These are phyloP conservation scores for Astreopora myriophthalma DNA, from an alignment of 64 coral and sea anemone species.

Conservation along the genomic window DNA sequence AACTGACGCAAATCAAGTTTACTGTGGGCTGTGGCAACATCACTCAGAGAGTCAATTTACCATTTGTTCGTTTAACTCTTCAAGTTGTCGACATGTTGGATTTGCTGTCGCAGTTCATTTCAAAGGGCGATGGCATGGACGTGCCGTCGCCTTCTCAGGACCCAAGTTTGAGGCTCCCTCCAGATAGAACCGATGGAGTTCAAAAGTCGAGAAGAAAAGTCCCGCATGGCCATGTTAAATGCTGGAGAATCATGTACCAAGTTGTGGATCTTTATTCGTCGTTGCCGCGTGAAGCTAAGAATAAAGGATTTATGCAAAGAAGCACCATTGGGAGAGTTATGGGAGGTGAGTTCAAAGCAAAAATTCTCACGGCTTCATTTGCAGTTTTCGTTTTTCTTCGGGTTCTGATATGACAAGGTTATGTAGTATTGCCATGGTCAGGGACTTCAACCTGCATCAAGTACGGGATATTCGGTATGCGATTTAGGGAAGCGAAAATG, in stretches of 20 bases:
- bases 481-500: too few relatives aligned
- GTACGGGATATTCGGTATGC: too few relatives aligned
- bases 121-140: not conserved
- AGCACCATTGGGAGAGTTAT: slow-evolving; percentile 29
- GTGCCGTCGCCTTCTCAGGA: not conserved
- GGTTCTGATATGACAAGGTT: not conserved
- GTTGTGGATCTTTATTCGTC: slow-evolving; percentile 94
- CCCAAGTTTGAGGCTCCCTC: not conserved
- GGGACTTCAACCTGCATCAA: too few relatives aligned
- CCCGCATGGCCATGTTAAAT: slow-evolving; percentile 53
- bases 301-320: slow-evolving; percentile 65
- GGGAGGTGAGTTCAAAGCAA: not conserved
- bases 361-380: not conserved
- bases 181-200: not conserved
- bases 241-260: slow-evolving; percentile 98
- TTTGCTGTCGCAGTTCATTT: slow-evolving; percentile 42
- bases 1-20: slow-evolving; percentile 73
- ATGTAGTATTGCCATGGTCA: too few relatives aligned
- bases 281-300: slow-evolving; percentile 78
- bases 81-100: slow-evolving; percentile 86
- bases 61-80: slow-evolving; percentile 76
- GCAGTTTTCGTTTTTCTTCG: not conserved
- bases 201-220: not conserved
- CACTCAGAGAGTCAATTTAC: slow-evolving; percentile 80
- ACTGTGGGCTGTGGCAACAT: slow-evolving; percentile 78